Evolutionary conservation across 2,888 invertebrate genomes (phyloP), one percentile per base, ranked within the genome.

Genomic region (Epinotia brunnichana): DNA sequence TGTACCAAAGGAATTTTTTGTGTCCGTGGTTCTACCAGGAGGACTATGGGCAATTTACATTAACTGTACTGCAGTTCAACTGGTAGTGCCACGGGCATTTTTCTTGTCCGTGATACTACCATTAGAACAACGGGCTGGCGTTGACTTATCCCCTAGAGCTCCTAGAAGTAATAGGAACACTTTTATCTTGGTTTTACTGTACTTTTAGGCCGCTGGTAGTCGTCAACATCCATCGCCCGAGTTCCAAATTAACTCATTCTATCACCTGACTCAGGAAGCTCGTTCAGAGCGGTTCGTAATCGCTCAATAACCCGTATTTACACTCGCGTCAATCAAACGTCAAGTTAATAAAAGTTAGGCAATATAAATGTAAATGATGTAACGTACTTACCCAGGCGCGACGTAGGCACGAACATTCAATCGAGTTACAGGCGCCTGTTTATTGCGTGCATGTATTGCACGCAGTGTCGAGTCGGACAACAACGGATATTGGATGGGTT

Each of bases 281-380:
- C 62, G 44, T 51, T 59, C 59, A 10, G 2, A 10, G 41, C 39
- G 59, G 41, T 39, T 59, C 44, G 66, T 66, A 71, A 71, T 71
- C 68, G 62, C 62, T 74, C 77, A 74, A 74, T 76, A 73, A 71
- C 70, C 60, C 61, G 53, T 76, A 77, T 78, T 78, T 77, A 77
- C 78, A 74, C 73, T 63, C 56, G 35, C 72, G 79, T 79, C 80
- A 77, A 69, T 79, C 77, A 79, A 76, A 77, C 75, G 77, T 79
- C 77, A 77, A 57, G 63, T 69, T 68, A 61, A 72, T 72, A 74
- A 73, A 78, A 77, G 72, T 79, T 77, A 74, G 72, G 76, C 79
- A 81, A 81, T 81, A 80, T 81, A 81, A 77, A 81, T 81, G 80
- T 77, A 79, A 79, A 81, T 78, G 69, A 73, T 70, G 74, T 73